Conservation (phyloP, 2,113 vertebrate species). For the Anhinga anhinga region DNA sequence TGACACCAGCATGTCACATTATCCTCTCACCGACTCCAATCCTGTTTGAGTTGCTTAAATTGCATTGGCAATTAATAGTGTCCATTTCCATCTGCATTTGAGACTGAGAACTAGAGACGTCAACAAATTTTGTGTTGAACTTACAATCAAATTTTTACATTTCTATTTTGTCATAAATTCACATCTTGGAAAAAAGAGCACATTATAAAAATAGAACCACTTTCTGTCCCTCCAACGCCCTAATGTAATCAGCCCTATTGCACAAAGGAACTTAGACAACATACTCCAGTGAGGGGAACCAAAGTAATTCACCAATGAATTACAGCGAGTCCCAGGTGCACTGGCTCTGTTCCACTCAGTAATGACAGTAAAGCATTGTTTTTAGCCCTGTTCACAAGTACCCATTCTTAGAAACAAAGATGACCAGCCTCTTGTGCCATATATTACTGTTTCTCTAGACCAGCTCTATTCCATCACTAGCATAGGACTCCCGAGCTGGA, state of each 20-base stretch:
- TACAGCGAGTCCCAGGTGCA: not conserved
- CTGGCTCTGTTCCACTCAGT: not conserved
- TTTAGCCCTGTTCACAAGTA: not conserved
- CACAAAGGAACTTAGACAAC: not conserved
- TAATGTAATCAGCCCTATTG: not conserved
- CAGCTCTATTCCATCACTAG: not conserved
- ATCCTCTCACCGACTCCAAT: not conserved
- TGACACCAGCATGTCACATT: not conserved
- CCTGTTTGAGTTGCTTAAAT: not conserved
- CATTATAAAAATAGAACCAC: not conserved
- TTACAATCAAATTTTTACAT: not conserved
- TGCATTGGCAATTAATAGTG: not conserved
- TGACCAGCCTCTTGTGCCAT: not conserved
- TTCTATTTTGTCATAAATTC: not conserved
- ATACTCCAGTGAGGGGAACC: not conserved
- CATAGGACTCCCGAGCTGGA: not conserved
- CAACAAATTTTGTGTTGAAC: not conserved
- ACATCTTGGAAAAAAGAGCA: not conserved
- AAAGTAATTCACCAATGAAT: not conserved
- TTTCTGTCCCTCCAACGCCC: not conserved
- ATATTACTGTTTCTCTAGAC: not conserved
- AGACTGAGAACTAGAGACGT: not conserved
- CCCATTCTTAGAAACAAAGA: not conserved
- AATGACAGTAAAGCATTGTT: not conserved
- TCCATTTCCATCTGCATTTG: not conserved